Base-by-base conservation (phyloP, 2,888 invertebrate genomes). In the Himalopsyche tibetana region DNA sequence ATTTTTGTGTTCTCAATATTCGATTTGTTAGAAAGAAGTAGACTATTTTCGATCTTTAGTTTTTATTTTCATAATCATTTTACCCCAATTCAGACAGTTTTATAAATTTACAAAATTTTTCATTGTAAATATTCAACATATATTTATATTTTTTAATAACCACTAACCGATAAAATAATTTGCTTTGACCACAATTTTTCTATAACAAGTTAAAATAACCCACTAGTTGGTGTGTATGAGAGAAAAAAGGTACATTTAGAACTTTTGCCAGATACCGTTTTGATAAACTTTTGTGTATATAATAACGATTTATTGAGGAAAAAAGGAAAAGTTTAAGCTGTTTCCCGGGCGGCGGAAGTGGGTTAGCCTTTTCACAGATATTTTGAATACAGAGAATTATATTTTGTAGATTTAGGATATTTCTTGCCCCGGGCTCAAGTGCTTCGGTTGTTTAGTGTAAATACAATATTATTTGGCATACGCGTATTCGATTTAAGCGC, bases 351-450 rank as follows among this genome's bases (percentile, higher is more conserved):
- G 36, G 28, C 74, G 74, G 38, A 74, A 74, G 74, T 36, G 74
- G 36, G 74, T 74, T 74, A 36, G 74, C 28, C 74, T 74, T 74
- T 74, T 74, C 12, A 74, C 74, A 74, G 74, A 74, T 74, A 36
- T 74, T 74, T 74, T 74, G 74, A 74, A 74, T 74, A 74, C 74
- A 74, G 74, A 74, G 74, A 36, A 74, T 74, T 74, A 74, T 74
- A 74, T 74, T 74, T 74, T 74, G 74, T 74, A 36, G 74, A 74
- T 38, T 74, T 74, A 74, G 74, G 74, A 36, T 74, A 38, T 74
- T 74, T 36, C 36, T 36, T 74, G 36, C 74, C 4, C 74, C 74
- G 74, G 36, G 36, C 11, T 4, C 5, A 36, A 74, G 11, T 38
- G 36, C 36, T 12, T 74, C 15, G 74, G 36, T 36, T 36, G 38